Evolutionary conservation across 2,797 vertebrate genomes (phyloP).

Genomic region (Ataeniobius toweri): DNA sequence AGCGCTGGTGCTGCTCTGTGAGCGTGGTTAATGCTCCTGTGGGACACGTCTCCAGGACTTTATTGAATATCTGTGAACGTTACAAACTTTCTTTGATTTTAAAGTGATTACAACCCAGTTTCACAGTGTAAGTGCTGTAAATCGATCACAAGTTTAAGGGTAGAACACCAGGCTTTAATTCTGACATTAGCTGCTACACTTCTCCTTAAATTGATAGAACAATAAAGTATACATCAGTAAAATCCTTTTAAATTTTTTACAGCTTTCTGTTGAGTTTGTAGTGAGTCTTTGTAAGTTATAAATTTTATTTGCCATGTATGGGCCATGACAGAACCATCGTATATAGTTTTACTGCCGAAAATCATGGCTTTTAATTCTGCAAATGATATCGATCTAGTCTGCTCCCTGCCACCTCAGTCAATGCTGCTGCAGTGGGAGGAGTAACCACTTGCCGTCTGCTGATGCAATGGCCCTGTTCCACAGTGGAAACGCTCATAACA

Average conservation of each 20-base stretch:
- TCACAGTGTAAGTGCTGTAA: not conserved
- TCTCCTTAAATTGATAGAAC: too few relatives aligned
- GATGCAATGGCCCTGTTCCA: too few relatives aligned
- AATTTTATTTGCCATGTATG: not conserved
- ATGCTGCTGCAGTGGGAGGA: not conserved
- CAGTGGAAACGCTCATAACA: too few relatives aligned
- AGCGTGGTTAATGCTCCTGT: too few relatives aligned
- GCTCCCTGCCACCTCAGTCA: not conserved
- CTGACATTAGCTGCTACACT: too few relatives aligned
- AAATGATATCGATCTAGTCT: not conserved
- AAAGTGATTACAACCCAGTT: not conserved
- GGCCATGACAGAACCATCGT: not conserved
- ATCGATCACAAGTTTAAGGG: not conserved
- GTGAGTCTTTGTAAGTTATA: not conserved
- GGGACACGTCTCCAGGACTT: too few relatives aligned
- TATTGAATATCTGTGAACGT: too few relatives aligned
- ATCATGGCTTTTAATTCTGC: not conserved
- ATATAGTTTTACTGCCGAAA: not conserved
- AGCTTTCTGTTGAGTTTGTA: not conserved
- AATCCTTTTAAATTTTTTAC: too few relatives aligned
- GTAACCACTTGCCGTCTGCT: not conserved
- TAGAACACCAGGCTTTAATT: not conserved
- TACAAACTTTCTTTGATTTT: not conserved
- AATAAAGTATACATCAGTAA: too few relatives aligned
- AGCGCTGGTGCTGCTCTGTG: too few relatives aligned